Evolutionary conservation across 2,113 vertebrate species (phyloP).

Genomic region (Arizona elegans): DNA sequence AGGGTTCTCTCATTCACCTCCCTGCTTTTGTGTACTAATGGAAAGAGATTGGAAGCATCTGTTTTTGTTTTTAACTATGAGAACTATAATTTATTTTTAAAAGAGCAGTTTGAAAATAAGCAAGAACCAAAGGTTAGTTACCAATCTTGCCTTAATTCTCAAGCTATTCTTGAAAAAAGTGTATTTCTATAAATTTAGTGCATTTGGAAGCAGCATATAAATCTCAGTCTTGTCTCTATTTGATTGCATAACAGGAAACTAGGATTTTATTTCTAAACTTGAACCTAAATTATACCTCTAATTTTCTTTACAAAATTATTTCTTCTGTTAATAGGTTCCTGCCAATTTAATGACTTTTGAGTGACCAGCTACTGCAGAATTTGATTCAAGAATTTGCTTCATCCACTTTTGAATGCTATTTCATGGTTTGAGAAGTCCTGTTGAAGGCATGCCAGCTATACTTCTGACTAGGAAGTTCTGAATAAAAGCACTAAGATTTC

Average conservation of each 20-base stretch:
- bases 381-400: conserved; percentile 20
- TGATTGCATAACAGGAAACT: background rate
- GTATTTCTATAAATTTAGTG: too few relatives aligned
- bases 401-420: conserved; percentile 37
- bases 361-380: conserved; percentile 65
- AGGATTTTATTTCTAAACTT: background rate
- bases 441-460: conserved; percentile 69
- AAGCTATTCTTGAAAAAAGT: background rate
- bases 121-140: background rate
- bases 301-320: conserved; percentile 12
- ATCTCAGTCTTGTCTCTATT: background rate
- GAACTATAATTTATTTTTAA: background rate
- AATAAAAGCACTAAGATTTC: conserved; percentile 63
- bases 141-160: background rate
- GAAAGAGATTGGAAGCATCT: background rate
- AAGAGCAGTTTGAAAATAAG: background rate
- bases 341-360: conserved; percentile 99
- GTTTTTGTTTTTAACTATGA: background rate
- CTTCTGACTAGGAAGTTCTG: conserved; percentile 66
- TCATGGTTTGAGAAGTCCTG: conserved; percentile 50
- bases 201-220: background rate
- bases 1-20: background rate
- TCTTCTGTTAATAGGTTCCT: conserved; percentile 78
- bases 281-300: background rate
- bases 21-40: background rate